Conservation (phyloP, 2,888 invertebrate species). For the Drosophila quinaria region DNA sequence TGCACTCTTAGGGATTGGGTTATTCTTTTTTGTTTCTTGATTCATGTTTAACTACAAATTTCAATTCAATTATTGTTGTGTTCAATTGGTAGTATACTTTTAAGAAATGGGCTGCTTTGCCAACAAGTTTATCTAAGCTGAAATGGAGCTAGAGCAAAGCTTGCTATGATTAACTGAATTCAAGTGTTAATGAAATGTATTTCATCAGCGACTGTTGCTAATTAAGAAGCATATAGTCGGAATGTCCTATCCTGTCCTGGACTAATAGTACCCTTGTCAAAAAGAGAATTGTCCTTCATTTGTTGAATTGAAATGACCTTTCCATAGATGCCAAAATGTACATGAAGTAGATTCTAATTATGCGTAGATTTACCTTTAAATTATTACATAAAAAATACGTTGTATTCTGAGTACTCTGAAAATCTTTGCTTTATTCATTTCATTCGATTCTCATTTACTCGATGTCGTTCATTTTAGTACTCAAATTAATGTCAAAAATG, state of each 20-base stretch:
- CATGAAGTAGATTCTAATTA: too few species aligned
- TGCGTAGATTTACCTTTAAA: too few species aligned
- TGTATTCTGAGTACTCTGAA: too few species aligned
- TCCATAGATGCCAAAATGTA: too few species aligned
- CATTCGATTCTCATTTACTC: too few species aligned
- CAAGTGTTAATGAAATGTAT: constrained; percentile 59
- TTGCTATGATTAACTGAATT: constrained; percentile 11
- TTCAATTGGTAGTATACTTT: not conserved
- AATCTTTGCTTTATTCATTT: too few species aligned
- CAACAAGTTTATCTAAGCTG: constrained; percentile 1
- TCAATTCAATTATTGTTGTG: not conserved
- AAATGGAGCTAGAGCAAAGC: not conserved
- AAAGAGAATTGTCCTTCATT: too few species aligned
- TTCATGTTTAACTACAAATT: not conserved
- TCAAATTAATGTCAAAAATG: too few species aligned
- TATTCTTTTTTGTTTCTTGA: too few species aligned
- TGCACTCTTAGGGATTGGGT: not conserved
- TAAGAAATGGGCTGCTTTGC: not conserved
- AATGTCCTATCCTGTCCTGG: not conserved
- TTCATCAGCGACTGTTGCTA: constrained; percentile 40
- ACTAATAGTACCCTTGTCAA: constrained; percentile 2
- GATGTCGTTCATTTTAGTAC: too few species aligned
- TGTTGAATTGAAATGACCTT: too few species aligned
- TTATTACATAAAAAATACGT: too few species aligned
- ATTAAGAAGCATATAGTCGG: not conserved